Base-by-base conservation (phyloP, 2,113 vertebrate genomes). In the Podiceps cristatus region DNA sequence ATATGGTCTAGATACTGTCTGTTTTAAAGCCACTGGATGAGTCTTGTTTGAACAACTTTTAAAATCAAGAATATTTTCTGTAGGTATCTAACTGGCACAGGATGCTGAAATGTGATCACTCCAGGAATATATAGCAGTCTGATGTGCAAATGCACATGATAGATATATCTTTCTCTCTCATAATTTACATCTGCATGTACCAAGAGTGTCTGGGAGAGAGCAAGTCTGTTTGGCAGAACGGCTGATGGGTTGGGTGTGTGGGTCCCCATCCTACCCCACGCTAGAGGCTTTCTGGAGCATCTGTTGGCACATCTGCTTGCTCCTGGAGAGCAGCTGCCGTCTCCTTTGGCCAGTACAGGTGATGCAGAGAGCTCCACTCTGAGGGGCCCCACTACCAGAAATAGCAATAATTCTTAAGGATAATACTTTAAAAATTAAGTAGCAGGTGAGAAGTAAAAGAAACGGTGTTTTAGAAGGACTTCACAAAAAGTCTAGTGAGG, bases 171-270 rank as follows among this genome's bases (percentile, higher is more conserved):
- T 3, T 5, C 18, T 63, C 24, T 71, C 40, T 45, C 50, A 8
- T 2, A 63, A 44, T 64, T 93, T 58, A 35, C 24, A 50, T 11
- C 60, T 66, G 29, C 52, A 23, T 0, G 1, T 66, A 76, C 33
- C 50, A 60, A 37, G 50, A 62, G 27, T 28, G 31, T n/a, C 56
- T 80, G 50, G 44, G 44, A 45, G 4, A 40, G 49, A 49, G 47
- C 1, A 0, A 55, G 58, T 33, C 53, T 77, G 8, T 37, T n/a
- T 49, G 20, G 50, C 45, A 58, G 52, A 63, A 45, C 0, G 0
- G 44, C 27, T 37, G 27, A 37, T 44, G 35, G 27, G 47, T 27
- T 52, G 73, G n/a, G 31, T 37, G 5, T 37, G 17, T n/a, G 37
- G 11, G 31, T 47, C 29, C 18, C 53, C 27, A 17, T 67, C 62